Base-by-base conservation (phyloP, 2,113 vertebrate species). In the Psilopsiagon aymara region DNA sequence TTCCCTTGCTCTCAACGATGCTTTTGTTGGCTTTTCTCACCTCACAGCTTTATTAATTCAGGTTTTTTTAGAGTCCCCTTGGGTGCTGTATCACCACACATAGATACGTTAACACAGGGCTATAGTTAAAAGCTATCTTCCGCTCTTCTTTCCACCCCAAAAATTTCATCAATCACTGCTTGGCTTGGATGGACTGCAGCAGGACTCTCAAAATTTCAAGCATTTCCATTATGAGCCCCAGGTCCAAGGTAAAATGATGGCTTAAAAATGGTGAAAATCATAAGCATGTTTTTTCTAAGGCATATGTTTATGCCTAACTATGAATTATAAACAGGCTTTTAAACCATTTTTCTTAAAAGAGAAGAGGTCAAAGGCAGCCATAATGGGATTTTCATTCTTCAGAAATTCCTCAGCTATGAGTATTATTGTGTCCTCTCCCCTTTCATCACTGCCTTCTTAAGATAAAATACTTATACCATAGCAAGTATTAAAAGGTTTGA, bases 31-130 rank as follows among this genome's bases (percentile, higher is more conserved):
- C 28, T 95, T 86, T 93, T 94, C 52, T 86, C 88, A 78, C 88
- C 29, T 75, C 73, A 19, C 33, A 57, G 44, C 19, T 96, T 82
- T 57, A 91, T 92, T 95, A 96, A 95, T 93, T 90, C 77, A 64
- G 52, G 51, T 28, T 16, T 86, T 68, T 74, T 74, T 18, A 90
- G 57, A 51, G 60, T 18, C 7, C 64, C 47, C 46, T 44, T 9
- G 39, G 46, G 43, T 60, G 18, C 59, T 57, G 9, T 44, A 71
- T 64, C 82, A 71, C 37, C 25, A 60, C 37, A 77, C 31, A 51
- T 0, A 41, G 49, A 64, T 47, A 70, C 2, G 24, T 60, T 60
- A 88, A 1, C 1, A 59, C 60, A 62, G 24, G 52, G 5, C 35
- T 81, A 39, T 3, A 37, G 79, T 79, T 88, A 86, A 93, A 94